phyloP scores from a whole-genome alignment of 2,113 vertebrate genomes.

The Urocynchramus pylzowi region DNA sequence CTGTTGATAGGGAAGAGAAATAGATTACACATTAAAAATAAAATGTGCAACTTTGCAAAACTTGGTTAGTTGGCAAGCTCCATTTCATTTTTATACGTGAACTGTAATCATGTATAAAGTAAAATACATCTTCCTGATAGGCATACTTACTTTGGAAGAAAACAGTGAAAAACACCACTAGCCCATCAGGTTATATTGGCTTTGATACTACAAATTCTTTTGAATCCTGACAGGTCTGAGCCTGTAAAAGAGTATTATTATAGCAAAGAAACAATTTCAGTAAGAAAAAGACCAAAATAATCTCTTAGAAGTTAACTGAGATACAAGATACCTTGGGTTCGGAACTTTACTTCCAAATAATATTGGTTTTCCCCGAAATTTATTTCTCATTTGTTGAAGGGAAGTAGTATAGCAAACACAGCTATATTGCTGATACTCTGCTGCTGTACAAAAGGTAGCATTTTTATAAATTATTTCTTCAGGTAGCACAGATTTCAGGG shows the following conservation, averaged over 20 bases:
- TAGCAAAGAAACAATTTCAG: neutral
- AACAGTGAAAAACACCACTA: neutral
- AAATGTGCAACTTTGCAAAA: neutral
- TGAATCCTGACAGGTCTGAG: neutral
- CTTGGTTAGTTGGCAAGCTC: neutral
- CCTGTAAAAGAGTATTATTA: neutral
- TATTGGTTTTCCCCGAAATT: neutral
- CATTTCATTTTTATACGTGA: neutral
- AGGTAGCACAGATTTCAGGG: neutral
- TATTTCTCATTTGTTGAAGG: neutral
- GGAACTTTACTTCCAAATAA: neutral
- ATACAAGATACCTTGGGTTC: neutral
- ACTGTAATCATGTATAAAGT: neutral
- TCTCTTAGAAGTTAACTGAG: neutral
- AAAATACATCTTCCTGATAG: neutral
- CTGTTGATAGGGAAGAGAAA: neutral
- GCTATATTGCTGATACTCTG: neutral
- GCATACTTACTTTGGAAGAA: neutral
- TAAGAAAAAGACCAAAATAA: neutral
- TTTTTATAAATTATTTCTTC: neutral
- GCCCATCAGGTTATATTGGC: neutral
- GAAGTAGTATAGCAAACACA: neutral
- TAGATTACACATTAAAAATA: neutral
- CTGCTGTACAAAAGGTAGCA: neutral
- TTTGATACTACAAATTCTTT: neutral